Conservation (phyloP, 2,797 vertebrate species). For the Pipistrellus nathusii region DNA sequence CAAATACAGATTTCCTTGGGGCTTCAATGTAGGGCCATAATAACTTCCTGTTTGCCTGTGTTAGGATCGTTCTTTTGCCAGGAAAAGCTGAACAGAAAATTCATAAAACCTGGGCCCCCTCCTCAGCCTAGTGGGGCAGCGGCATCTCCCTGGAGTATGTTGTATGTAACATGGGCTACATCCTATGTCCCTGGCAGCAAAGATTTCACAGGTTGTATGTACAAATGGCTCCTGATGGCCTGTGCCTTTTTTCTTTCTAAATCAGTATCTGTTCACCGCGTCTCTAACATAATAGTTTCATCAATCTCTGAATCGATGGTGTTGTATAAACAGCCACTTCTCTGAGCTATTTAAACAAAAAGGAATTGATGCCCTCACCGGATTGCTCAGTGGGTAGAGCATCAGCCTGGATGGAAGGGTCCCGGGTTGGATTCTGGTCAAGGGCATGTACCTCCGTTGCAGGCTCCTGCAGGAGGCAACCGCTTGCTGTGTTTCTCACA, state of each 20-base stretch:
- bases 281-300: not conserved
- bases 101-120: not conserved
- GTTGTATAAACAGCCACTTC: not conserved
- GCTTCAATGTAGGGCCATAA: not conserved
- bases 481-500: no score
- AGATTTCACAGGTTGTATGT: not conserved
- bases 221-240: not conserved
- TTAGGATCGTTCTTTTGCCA: not conserved
- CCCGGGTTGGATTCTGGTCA: no score
- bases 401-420: no score
- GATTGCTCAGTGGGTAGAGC: no score
- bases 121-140: fast-evolving
- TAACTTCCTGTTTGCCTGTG: not conserved
- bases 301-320: not conserved
- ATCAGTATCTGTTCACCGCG: not conserved
- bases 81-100: not conserved
- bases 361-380: fast-evolving
- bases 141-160: fast-evolving
- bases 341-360: not conserved
- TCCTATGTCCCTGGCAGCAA: not conserved
- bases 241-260: not conserved
- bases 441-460: no score
- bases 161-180: not conserved
- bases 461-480: no score
- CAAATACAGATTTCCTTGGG: not conserved